Conservation (phyloP, 1,140 invertebrate species). For the Drosophila elegans region DNA sequence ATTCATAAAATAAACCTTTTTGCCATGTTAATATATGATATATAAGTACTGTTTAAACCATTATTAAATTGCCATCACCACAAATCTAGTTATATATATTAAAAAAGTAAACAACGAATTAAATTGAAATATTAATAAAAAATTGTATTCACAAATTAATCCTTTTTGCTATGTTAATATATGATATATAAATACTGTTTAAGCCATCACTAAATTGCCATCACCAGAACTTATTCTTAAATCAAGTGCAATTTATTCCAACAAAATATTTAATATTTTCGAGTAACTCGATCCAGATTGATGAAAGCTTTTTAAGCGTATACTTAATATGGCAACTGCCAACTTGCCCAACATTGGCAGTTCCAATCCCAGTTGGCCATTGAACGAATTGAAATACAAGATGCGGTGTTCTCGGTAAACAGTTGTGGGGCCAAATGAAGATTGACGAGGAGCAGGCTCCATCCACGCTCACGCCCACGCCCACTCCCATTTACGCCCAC, state of each 20-base stretch:
- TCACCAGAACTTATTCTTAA: neutral
- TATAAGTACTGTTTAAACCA: no score
- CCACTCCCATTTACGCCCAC: conserved; percentile 6
- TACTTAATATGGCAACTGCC: conserved; percentile 12
- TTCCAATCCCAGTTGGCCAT: conserved; percentile 39
- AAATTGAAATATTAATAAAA: no score
- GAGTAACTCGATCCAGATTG: conserved; percentile 15
- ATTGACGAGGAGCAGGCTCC: conserved; percentile 42
- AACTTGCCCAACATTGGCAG: conserved; percentile 1
- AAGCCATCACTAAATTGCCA: no score
- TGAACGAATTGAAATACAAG: conserved; percentile 42
- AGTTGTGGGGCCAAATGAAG: conserved; percentile 40
- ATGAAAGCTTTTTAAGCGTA: conserved; percentile 3
- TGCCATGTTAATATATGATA: no score
- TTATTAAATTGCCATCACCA: no score
- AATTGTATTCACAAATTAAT: no score
- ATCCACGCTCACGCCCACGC: neutral
- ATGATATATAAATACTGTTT: neutral
- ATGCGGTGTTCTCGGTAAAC: conserved; percentile 29
- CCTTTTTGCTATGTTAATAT: conserved; percentile 1
- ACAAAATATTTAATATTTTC: neutral
- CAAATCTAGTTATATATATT: no score
- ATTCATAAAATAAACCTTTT: no score
- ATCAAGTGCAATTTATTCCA: no score
- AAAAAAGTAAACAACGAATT: no score